Conservation (phyloP, 2,113 vertebrate species). For the Chiloscyllium plagiosum region DNA sequence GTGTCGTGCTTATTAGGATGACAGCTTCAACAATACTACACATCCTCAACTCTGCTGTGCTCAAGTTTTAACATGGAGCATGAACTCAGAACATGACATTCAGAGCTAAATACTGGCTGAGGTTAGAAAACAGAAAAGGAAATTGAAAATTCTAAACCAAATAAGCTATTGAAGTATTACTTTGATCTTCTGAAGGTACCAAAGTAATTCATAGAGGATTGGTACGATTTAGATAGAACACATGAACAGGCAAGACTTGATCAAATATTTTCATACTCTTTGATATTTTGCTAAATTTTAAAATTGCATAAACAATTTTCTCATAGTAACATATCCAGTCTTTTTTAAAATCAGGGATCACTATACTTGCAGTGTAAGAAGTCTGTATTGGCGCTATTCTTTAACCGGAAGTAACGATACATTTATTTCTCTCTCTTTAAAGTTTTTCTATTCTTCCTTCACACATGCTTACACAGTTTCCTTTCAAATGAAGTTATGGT, state of each 20-base stretch:
- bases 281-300: neutral
- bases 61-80: neutral
- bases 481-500: neutral
- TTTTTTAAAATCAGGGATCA: neutral
- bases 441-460: neutral
- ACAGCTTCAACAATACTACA: neutral
- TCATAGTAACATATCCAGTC: neutral
- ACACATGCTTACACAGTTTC: neutral
- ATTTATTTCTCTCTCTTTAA: neutral
- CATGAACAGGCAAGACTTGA: neutral
- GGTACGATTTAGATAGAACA: neutral
- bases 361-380: neutral
- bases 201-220: neutral
- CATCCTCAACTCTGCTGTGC: neutral
- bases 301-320: neutral
- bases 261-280: neutral
- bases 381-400: neutral
- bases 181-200: neutral
- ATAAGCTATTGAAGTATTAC: neutral
- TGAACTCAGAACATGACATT: neutral
- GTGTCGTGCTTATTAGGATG: neutral
- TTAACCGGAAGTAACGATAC: neutral
- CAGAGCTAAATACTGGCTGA: neutral
- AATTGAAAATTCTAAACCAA: slow-evolving; percentile 15
- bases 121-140: neutral